Base-by-base conservation (phyloP, 2,888 invertebrate genomes). In the Noctua janthina region DNA sequence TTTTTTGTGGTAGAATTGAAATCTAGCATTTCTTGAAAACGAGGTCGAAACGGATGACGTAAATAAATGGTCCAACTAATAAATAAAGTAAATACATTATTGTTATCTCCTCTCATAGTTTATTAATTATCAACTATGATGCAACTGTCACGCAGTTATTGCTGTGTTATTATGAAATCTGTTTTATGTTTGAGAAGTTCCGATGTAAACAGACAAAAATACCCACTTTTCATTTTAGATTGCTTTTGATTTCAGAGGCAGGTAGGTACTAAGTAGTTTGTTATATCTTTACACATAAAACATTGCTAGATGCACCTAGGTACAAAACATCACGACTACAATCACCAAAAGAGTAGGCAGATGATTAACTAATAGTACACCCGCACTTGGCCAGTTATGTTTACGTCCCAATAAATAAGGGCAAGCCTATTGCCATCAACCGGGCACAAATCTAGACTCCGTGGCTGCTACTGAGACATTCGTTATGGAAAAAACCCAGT, bases 101-200 rank as follows among this genome's bases (percentile, higher is more conserved):
- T 59, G 67, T 56, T 81, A 81, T 70, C 76, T 56, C 29, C 10
- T 62, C 46, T 29, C 11, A 20, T 8, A 54, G 17, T 54, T 54
- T 7, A 69, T 79, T 71, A 71, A 79, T 76, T 78, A 69, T 29
- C n/a, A 4, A 17, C 1, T 49, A 72, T 80, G 81, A 80, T 81
- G 81, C 56, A 72, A 80, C 35, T 46, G 59, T 1, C 56, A 56
- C 17, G 15, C 67, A 35, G n/a, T 51, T 51, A 51, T 74, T 54
- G 49, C 49, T 49, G 46, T 64, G 5, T 56, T 66, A 56, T 71
- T 68, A 20, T n/a, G 68, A 59, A 78, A 56, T 78, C 3, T 17
- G 2, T 64, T 20, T 15, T 13, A 11, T 5, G 1, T 35, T 70
- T 35, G 7, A 15, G 39, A 43, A 29, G 10, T 4, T 66, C 20